Evolutionary conservation across 2,113 vertebrate species (phyloP).

Genomic region (Anolis sagrei): DNA sequence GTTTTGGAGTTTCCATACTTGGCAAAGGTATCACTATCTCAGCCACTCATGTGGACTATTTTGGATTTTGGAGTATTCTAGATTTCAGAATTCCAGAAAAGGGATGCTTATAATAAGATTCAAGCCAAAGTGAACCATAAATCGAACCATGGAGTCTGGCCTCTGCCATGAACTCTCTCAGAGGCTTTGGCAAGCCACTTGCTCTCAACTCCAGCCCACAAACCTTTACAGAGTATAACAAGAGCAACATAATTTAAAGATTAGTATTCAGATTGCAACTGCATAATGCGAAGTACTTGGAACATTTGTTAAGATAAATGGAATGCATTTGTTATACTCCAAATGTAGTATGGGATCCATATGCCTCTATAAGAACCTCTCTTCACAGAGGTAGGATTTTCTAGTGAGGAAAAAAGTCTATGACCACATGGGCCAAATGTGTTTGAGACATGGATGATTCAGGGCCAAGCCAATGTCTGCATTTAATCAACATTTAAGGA

Average conservation of each 20-base stretch:
- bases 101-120: too few species aligned
- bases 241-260: not conserved
- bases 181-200: not conserved
- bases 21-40: too few species aligned
- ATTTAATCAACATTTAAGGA: not conserved
- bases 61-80: too few species aligned
- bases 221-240: not conserved
- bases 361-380: not conserved
- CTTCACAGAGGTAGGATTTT: not conserved
- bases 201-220: not conserved
- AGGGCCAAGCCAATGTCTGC: not conserved
- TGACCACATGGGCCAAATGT: not conserved
- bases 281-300: not conserved
- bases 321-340: not conserved
- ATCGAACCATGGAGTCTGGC: not conserved
- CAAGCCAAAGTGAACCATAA: not conserved
- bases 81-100: too few species aligned
- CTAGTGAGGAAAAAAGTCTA: not conserved
- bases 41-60: too few species aligned
- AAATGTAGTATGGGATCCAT: not conserved
- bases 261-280: not conserved
- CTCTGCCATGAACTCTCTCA: not conserved
- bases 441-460: not conserved
- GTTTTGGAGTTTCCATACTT: too few species aligned
- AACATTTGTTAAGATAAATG: not conserved